Percentiles rank a stretch among this genome's conserved stretches.
These are phyloP conservation scores for Lanistes nyassanus DNA, from an alignment of 1,140 invertebrate genomes.

Conservation along the genomic window DNA sequence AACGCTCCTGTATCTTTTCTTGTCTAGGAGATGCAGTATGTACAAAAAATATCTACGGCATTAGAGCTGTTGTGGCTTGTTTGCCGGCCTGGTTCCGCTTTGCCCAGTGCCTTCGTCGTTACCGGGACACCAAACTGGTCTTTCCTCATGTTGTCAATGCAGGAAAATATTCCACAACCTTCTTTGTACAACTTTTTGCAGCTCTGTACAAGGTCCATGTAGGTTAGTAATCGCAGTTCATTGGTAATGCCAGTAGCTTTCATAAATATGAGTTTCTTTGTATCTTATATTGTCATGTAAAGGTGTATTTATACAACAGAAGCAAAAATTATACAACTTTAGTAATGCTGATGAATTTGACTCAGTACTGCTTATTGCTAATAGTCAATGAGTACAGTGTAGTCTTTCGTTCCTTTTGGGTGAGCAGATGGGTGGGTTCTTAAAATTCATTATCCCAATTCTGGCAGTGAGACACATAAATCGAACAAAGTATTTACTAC, in stretches of 20 bases:
- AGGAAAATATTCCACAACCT: conserved; percentile 97
- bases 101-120: conserved; percentile 95
- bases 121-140: conserved; percentile 77
- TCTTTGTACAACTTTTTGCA: conserved; percentile 91
- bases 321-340: background rate
- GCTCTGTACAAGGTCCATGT: conserved; percentile 77
- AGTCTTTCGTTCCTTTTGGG: no score
- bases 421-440: no score
- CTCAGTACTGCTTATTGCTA: no score
- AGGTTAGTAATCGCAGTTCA: conserved; percentile 71
- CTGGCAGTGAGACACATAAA: no score
- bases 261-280: background rate
- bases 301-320: background rate
- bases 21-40: conserved; percentile 48
- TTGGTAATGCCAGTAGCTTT: background rate
- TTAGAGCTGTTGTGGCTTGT: conserved; percentile 81
- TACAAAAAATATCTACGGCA: conserved; percentile 57
- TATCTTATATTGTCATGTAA: background rate
- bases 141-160: conserved; percentile 98
- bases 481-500: no score
- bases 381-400: no score
- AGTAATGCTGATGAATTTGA: no score
- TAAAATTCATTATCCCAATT: no score
- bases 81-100: conserved; percentile 98
- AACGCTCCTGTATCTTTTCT: background rate